Evolutionary conservation across 2,113 vertebrate species (phyloP), one percentile per base, ranked within the genome.

Genomic region (Engraulis encrasicolus): DNA sequence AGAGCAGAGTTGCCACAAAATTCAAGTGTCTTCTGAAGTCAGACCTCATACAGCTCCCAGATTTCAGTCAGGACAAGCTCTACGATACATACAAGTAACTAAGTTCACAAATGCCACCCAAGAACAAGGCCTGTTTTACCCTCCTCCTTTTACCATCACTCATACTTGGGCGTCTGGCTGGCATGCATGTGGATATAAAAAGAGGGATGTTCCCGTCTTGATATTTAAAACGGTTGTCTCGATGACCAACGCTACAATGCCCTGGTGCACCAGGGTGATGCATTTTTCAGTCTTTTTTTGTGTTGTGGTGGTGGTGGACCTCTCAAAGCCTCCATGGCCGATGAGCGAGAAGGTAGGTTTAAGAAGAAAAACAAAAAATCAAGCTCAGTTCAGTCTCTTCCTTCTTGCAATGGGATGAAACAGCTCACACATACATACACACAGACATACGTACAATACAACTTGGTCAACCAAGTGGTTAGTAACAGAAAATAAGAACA

Each of bases 161-260:
- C 12, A 14, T 34, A 74, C 23, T 15, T 34, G 11, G 40, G 66
- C 31, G 66, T 74, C 18, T 74, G 66, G 66, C 66, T 74, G 23
- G 40, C 85, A 84, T 34, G 78, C 85, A 78, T 82, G 78, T 80
- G 71, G 82, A 90, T 79, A 86, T 85, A 61, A 15, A 45, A 79
- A 34, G 27, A n/a, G 7, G 31, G 66, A 74, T 34, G 66, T 74
- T 74, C 31, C 66, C 2, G 66, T 74, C 27, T 36, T 14, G 66
- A 74, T 50, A 90, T 93, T 93, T 91, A 93, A 93, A 93, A 92
- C 88, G 89, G 91, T 92, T 91, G 93, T 91, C 91, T 93, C 79
- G 45, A 83, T 74, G 48, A 78, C 81, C 78, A 81, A 66, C 9
- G 9, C 80, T 38, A 74, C 66, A 17, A 15, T 74, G 11, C 27